A percentile compares a stretch with the other conserved stretches of the same genome.
Conservation (phyloP, 2,113 vertebrate species). For the Galemys pyrenaicus region DNA sequence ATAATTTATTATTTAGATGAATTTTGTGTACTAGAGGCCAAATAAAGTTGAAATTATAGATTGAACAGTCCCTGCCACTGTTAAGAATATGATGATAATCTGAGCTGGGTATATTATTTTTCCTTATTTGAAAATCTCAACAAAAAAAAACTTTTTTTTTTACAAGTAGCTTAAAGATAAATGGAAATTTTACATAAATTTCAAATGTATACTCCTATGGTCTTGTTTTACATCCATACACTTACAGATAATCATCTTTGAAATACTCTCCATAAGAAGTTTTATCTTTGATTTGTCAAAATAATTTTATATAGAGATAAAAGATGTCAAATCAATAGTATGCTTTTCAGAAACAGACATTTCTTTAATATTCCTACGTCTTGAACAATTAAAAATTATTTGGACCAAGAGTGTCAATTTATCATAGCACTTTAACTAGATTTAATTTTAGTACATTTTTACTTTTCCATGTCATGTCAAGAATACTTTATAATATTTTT, state of each 20-base stretch:
- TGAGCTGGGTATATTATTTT: conserved; percentile 74
- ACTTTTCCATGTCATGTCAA: not conserved
- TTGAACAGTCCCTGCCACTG: conserved; percentile 73
- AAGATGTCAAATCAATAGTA: not conserved
- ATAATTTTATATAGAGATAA: not conserved
- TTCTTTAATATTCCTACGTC: not conserved
- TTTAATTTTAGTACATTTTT: conserved; percentile 6
- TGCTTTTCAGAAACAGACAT: not conserved
- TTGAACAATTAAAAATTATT: conserved; percentile 28
- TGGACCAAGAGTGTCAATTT: not conserved
- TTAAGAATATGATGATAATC: conserved; percentile 55
- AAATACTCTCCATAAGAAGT: not conserved
- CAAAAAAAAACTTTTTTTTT: not conserved
- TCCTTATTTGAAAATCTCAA: conserved; percentile 76
- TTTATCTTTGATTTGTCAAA: not conserved
- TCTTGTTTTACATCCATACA: not conserved
- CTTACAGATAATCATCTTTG: conserved; percentile 24
- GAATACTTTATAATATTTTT: not conserved
- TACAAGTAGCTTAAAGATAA: conserved; percentile 41
- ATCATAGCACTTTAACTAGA: not conserved
- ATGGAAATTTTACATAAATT: not conserved
- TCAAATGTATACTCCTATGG: not conserved
- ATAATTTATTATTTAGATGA: conserved; percentile 73
- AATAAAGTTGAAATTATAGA: conserved; percentile 75
- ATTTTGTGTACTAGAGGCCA: conserved; percentile 74